Base-by-base conservation (phyloP, 1,140 invertebrate genomes). In the Platyscapa corneri region DNA sequence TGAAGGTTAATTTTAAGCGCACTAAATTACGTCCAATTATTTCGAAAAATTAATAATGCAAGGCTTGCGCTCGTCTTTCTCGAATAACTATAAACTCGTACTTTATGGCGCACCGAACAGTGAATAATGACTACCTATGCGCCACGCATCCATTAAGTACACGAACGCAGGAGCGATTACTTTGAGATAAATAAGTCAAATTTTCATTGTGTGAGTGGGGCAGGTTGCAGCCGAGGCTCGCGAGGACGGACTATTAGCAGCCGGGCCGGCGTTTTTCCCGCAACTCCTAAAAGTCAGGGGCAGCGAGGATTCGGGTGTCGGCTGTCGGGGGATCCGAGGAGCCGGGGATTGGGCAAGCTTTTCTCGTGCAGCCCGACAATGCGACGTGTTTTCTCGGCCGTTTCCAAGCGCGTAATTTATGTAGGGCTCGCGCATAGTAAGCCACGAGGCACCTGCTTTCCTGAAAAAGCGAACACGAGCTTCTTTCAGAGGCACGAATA, bases 111-210 rank as follows among this genome's bases (percentile, higher is more conserved):
- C 30, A 56, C 27, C 67, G 30, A 82, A 83, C 53, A 64, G 74
- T 37, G 82, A 64, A 83, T 76, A 76, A 83, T 82, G 67, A 82
- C 34, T 37, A 23, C 32, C 67, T 34, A 56, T 53, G 3, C 20
- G 46, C n/a, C 37, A 32, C 18, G 10, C n/a, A 27, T 1, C 18
- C 75, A 34, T 46, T 30, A 32, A 30, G 30, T 77, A 49, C 64
- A 27, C 30, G 79, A 72, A 56, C 60, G 70, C 65, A 53, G 82
- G 32, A 8, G 10, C 83, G 76, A 79, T 84, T 77, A 60, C 18
- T 53, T 23, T 10, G 37, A 81, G 67, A 85, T 80, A 81, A 80
- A 56, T 65, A 65, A 75, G 77, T 75, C 53, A 75, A 85, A 85
- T 85, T 70, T 76, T 81, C 37, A 60, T 74, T 39, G 77, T 60